phyloP scores from a whole-genome alignment of 2,797 vertebrate species.

The Pangasius mekongensis region DNA sequence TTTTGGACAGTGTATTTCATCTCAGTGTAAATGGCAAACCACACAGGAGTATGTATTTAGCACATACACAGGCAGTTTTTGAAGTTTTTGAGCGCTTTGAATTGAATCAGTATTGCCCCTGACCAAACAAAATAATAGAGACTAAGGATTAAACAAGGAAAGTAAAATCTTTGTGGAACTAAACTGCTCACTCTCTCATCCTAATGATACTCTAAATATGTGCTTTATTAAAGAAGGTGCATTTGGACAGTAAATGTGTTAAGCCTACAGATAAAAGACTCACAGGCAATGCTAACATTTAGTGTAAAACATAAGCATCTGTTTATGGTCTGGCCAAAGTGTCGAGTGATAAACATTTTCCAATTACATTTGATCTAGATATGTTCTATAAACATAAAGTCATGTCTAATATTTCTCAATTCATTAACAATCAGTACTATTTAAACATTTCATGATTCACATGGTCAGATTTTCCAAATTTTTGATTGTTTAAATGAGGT shows the following conservation, averaged over 20 bases:
- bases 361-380: not conserved
- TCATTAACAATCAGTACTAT: not conserved
- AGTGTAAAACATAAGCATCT: not conserved
- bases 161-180: not conserved
- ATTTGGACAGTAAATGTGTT: not conserved
- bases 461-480: not conserved
- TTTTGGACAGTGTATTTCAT: too few relatives aligned
- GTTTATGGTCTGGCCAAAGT: not conserved
- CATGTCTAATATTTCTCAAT: not conserved
- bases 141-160: too few relatives aligned
- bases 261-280: not conserved
- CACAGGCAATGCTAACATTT: not conserved
- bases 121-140: too few relatives aligned
- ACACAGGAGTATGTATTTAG: too few relatives aligned
- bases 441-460: not conserved
- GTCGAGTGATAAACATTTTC: not conserved
- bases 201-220: not conserved
- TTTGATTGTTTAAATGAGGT: not conserved
- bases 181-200: not conserved
- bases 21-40: too few relatives aligned
- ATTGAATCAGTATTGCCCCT: too few relatives aligned
- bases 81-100: too few relatives aligned
- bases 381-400: not conserved
- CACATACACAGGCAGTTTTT: too few relatives aligned
- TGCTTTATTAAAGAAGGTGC: not conserved